phyloP scores from a whole-genome alignment of 2,113 vertebrate species.

The Actenoides hombroni region DNA sequence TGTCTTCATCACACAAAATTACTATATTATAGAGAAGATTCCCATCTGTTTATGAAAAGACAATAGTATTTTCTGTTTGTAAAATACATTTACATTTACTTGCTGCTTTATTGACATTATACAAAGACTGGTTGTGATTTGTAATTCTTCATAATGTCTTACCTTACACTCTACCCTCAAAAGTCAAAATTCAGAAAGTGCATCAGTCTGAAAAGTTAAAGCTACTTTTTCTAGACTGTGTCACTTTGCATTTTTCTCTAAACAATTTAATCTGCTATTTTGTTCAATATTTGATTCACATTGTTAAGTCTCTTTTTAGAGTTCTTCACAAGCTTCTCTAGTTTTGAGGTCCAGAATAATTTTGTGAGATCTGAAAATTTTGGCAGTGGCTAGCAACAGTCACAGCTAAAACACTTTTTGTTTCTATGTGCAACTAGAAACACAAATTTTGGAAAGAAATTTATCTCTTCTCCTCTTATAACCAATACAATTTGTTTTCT shows the following conservation, averaged over 20 bases:
- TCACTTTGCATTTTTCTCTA: neutral
- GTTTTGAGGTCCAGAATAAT: neutral
- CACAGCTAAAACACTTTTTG: neutral
- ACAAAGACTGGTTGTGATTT: neutral
- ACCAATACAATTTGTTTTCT: slow-evolving; percentile 13
- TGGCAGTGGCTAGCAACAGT: neutral
- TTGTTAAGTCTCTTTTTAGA: neutral
- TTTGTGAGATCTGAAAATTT: neutral
- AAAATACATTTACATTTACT: neutral
- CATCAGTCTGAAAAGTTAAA: neutral
- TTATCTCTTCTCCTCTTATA: neutral
- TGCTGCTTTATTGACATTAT: neutral
- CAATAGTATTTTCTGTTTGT: neutral
- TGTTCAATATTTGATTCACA: neutral
- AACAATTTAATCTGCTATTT: neutral
- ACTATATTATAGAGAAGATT: neutral
- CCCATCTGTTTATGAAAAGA: neutral
- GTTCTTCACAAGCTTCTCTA: neutral
- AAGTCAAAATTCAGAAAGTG: neutral
- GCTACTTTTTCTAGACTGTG: neutral
- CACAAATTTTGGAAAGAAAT: neutral
- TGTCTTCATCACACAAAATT: neutral
- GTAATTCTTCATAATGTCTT: neutral
- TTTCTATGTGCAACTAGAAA: neutral
- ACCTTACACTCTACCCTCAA: neutral